Evolutionary conservation across 2,888 invertebrate genomes (phyloP), one percentile per base, ranked within the genome.

Genomic region (Phengaris arion): DNA sequence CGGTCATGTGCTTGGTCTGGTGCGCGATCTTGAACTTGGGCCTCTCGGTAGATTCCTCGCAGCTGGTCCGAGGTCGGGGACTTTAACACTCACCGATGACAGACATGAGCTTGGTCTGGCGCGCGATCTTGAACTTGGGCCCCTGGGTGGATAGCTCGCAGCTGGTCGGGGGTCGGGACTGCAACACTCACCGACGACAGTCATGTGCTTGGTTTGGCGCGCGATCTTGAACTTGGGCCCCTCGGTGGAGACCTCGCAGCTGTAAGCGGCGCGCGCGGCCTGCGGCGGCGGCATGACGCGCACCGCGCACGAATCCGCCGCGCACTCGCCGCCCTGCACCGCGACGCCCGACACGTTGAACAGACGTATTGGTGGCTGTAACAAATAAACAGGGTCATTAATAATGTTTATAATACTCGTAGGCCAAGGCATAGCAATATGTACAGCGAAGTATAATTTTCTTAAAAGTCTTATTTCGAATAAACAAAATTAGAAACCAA

Each of bases 221-320:
- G 89, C 92, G 74, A 93, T 93, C 79, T 88, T 90, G 82, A 93
- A 93, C 85, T 85, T 91, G 1, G 93, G 93, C 3, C 93, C 93
- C 80, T 93, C 93, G 0, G 93, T 92, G 2, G 93, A 93, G 3
- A 93, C 88, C 78, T 93, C 93, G 72, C 93, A 93, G 6, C 89
- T 91, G 79, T 92, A 93, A 0, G 88, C 89, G 1, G 93, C 93
- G 51, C 90, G 83, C 0, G 88, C 88, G 0, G 92, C 86, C n/a
- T 88, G 81, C 0, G 93, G 92, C 0, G 88, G 86, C 2, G 91
- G 93, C 92, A 93, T 92, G 7, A 93, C 88, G n/a, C 88, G 82
- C 9, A 93, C 90, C 83, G 88, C 85, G 74, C 93, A 93, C 5
- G 84, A 88, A 79, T 91, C 90, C 0, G 78, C 81, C 51, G 86